Conservation (phyloP, 92 coral and sea anemone genomes). For the Diadumene lineata region DNA sequence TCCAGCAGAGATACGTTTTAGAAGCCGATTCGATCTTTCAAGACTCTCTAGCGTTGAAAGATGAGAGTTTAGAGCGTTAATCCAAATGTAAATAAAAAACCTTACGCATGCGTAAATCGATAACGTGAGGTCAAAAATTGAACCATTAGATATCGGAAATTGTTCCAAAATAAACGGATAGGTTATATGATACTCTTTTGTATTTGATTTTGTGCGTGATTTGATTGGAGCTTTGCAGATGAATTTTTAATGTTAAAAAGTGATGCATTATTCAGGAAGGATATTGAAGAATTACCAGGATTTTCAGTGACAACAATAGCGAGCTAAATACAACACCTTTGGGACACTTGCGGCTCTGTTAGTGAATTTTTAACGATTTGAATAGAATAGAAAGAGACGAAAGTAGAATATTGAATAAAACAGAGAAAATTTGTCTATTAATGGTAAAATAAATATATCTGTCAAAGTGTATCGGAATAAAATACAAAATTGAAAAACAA, state of each 20-base stretch:
- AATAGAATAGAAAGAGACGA: no score
- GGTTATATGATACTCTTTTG: neutral
- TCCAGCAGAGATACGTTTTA: neutral
- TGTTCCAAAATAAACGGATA: neutral
- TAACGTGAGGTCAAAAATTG: neutral
- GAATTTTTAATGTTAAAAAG: neutral
- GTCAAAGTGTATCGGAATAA: no score
- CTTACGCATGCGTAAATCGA: slow-evolving; percentile 50
- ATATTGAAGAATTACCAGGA: neutral
- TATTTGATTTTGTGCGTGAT: slow-evolving; percentile 27
- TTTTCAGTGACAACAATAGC: neutral
- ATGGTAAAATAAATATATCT: no score
- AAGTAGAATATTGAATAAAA: no score
- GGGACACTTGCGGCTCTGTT: no score
- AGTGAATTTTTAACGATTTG: neutral
- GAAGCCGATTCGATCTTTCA: slow-evolving; percentile 1
- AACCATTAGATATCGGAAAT: neutral
- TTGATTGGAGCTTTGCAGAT: slow-evolving; percentile 27
- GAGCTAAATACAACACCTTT: no score
- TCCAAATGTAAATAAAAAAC: slow-evolving; percentile 31
- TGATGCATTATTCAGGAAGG: slow-evolving; percentile 3
- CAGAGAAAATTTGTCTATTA: no score
- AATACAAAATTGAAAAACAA: no score
- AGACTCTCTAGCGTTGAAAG: slow-evolving; percentile 10
- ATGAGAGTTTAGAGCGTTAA: neutral